Base-by-base conservation (phyloP, 2,113 vertebrate genomes). In the Apodemus speciosus region DNA sequence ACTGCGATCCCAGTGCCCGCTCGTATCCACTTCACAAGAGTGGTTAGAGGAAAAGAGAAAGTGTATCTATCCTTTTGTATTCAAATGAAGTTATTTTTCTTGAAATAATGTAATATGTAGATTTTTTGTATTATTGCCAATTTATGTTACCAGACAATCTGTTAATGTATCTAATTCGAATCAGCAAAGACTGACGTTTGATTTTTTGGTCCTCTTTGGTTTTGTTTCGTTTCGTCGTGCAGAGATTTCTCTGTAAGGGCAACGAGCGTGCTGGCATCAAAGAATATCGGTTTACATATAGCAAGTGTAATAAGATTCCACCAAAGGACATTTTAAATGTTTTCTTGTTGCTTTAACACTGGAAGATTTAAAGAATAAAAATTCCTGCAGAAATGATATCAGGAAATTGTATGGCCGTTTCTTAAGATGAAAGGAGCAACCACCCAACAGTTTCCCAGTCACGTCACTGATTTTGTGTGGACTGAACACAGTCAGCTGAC, bases 291-390 rank as follows among this genome's bases (percentile, higher is more conserved):
- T 99, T 99, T 99, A 99, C 99, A 99, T 99, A 99, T 98, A 99
- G 98, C 98, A 97, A 98, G 98, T 99, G 99, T 99, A 99, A 99
- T 98, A 98, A 98, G 98, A 99, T 99, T 99, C 99, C 99, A 99
- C 99, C 99, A 99, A 99, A 99, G 99, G 99, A 99, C 99, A 99
- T 99, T 98, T 98, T 99, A 98, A 99, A 99, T 99, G 99, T 99
- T 99, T 99, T 99, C 99, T 99, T 99, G 99, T 99, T 99, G 99
- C 99, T 99, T 99, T 99, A 99, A 99, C 99, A 99, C 99, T 99
- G 98, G 98, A 99, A 98, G 97, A 99, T 99, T 99, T 99, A 99
- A 98, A 99, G 99, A 98, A 98, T 99, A 99, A 98, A 98, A 98
- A 98, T 95, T 98, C 98, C 98, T 98, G 98, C 98, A 93, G 98